phyloP scores from a whole-genome alignment of 64 coral and sea anemone species.

The Porites australiensis region DNA sequence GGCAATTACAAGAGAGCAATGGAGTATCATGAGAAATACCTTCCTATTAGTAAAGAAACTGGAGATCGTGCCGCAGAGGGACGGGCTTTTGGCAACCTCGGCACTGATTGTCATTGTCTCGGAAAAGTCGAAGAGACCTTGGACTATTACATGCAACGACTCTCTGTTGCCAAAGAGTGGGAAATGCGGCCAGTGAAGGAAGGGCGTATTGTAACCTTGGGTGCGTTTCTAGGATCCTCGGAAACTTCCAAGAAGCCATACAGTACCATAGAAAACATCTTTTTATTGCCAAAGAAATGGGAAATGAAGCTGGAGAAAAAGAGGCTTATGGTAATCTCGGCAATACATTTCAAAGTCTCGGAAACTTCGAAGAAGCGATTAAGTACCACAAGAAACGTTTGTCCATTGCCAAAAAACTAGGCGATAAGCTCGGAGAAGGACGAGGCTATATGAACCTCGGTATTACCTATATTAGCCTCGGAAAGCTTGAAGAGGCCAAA shows the following conservation, averaged over 20 bases:
- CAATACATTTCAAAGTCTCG: not conserved
- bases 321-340: not conserved
- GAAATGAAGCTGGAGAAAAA: not conserved
- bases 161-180: too few relatives aligned
- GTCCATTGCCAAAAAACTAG: not conserved
- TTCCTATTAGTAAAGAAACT: too few relatives aligned
- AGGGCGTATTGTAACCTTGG: not conserved
- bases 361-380: not conserved
- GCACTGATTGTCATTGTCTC: too few relatives aligned
- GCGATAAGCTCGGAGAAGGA: not conserved
- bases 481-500: not conserved
- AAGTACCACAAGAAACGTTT: not conserved
- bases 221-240: not conserved
- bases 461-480: not conserved
- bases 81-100: too few relatives aligned
- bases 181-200: not conserved
- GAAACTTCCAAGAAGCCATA: not conserved
- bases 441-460: not conserved
- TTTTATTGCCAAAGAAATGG: not conserved
- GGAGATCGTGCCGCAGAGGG: too few relatives aligned
- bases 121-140: too few relatives aligned
- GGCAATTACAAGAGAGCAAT: too few relatives aligned
- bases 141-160: too few relatives aligned
- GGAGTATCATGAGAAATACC: too few relatives aligned
- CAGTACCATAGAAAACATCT: not conserved